These are phyloP conservation scores for Polymixis lichenea DNA, from an alignment of 2,888 invertebrate species.

Conservation along the genomic window DNA sequence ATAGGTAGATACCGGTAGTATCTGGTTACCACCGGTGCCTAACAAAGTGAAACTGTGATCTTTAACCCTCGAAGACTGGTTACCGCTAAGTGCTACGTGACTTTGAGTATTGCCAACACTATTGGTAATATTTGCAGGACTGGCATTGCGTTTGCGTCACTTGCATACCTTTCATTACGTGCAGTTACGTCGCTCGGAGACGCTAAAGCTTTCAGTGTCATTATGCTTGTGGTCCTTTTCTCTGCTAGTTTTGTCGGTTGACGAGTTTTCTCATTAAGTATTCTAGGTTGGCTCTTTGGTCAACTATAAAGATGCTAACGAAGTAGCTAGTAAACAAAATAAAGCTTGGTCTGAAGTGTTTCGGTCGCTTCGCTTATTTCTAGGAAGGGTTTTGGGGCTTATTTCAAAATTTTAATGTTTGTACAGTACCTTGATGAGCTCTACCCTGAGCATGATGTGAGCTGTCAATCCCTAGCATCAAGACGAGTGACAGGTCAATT, in stretches of 20 bases:
- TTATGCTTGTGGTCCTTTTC: conserved; percentile 19
- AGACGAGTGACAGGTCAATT: too few species aligned
- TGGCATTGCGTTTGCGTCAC: conserved; percentile 42
- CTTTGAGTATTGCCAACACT: conserved; percentile 28
- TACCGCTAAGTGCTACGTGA: conserved; percentile 33
- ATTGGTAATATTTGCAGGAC: conserved; percentile 44
- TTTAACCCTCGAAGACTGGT: conserved; percentile 30
- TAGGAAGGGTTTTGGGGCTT: neutral
- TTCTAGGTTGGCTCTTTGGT: conserved; percentile 11
- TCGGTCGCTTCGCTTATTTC: neutral
- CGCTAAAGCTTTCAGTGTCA: conserved; percentile 21
- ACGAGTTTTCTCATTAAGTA: conserved; percentile 38
- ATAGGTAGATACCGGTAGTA: neutral
- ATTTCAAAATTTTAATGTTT: neutral
- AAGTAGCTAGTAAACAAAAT: neutral
- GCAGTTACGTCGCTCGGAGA: conserved; percentile 34
- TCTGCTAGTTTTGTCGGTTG: conserved; percentile 21
- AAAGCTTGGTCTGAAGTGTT: neutral
- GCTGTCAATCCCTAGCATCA: neutral
- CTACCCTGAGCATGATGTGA: neutral
- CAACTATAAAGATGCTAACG: neutral
- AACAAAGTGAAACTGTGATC: conserved; percentile 14
- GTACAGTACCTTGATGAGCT: neutral
- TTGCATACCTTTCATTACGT: conserved; percentile 41
- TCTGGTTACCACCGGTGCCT: conserved; percentile 10